A percentile compares a stretch with the other conserved stretches of the same genome.
phyloP scores from a whole-genome alignment of 2,888 invertebrate species.

The Drosophila niveifrons region DNA sequence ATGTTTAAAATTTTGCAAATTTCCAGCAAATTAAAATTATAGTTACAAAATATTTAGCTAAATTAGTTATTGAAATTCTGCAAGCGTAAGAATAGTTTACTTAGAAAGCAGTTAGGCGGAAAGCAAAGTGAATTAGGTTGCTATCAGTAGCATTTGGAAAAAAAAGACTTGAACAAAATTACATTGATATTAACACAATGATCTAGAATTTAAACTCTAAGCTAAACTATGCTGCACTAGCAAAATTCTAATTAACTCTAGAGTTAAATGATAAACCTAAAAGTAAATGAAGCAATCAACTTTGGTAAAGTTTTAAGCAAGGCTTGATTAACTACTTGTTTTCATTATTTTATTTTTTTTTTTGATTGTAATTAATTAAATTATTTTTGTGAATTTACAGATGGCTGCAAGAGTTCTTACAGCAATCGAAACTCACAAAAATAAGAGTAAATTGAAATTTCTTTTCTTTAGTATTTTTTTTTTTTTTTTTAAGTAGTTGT shows the following conservation, averaged over 20 bases:
- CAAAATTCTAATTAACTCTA: conserved; percentile 38
- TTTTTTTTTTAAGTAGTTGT: conserved; percentile 53
- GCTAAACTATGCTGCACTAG: conserved; percentile 66
- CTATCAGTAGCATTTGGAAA: conserved; percentile 38
- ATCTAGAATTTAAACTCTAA: conserved; percentile 35
- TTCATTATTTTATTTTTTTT: conserved; percentile 36
- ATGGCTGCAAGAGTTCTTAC: conserved; percentile 34
- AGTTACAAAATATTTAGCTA: background rate
- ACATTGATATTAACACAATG: conserved; percentile 4
- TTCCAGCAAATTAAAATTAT: background rate
- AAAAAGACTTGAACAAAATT: background rate
- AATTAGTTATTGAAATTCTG: background rate
- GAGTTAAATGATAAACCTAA: conserved; percentile 34
- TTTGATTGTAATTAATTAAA: conserved; percentile 28
- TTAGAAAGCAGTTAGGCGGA: conserved; percentile 31
- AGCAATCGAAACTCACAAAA: conserved; percentile 24
- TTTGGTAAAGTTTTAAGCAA: conserved; percentile 82
- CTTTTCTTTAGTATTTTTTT: conserved; percentile 18
- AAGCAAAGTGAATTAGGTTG: conserved; percentile 41
- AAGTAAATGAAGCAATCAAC: conserved; percentile 77
- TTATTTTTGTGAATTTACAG: conserved; percentile 41
- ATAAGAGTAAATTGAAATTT: conserved; percentile 7
- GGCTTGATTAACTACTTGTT: conserved; percentile 72
- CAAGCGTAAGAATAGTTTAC: conserved; percentile 22
- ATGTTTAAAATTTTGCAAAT: background rate